A percentile compares a stretch with the other conserved stretches of the same genome.
These are phyloP conservation scores for Semnopithecus entellus DNA, from an alignment of 2,113 vertebrate species.

Conservation along the genomic window DNA sequence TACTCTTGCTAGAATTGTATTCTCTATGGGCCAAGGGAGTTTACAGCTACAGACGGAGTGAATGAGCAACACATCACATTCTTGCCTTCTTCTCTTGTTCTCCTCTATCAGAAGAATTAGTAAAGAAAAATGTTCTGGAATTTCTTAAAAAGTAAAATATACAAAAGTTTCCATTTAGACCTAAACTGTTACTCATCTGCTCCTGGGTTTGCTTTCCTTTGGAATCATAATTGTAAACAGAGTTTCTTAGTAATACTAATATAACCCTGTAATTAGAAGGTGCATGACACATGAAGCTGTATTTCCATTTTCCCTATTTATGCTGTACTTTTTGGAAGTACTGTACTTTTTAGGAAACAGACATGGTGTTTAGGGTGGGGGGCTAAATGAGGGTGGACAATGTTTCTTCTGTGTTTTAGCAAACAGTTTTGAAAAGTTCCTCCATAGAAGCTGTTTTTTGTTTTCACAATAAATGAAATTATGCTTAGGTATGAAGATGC, in stretches of 20 bases:
- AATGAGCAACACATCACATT: background rate
- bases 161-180: background rate
- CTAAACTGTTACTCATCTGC: constrained; percentile 5
- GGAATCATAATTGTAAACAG: constrained; percentile 38
- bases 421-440: background rate
- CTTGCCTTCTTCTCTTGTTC: background rate
- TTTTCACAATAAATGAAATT: constrained; percentile 32
- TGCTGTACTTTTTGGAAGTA: background rate
- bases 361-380: background rate
- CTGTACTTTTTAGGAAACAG: constrained; percentile 19
- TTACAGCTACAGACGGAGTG: background rate
- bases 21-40: fast-evolving
- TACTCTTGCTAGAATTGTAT: background rate
- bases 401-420: background rate
- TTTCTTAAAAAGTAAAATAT: constrained; percentile 53
- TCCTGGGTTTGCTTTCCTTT: constrained; percentile 42
- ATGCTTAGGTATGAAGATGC: background rate
- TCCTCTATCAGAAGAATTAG: background rate
- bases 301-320: constrained; percentile 18
- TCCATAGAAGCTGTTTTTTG: background rate
- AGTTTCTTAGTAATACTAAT: constrained; percentile 27
- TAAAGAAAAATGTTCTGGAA: background rate
- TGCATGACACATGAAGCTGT: background rate
- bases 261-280: constrained; percentile 51
- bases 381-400: too few relatives aligned